phyloP scores from a whole-genome alignment of 2,888 invertebrate genomes.

The Drosophila hamatofila region DNA sequence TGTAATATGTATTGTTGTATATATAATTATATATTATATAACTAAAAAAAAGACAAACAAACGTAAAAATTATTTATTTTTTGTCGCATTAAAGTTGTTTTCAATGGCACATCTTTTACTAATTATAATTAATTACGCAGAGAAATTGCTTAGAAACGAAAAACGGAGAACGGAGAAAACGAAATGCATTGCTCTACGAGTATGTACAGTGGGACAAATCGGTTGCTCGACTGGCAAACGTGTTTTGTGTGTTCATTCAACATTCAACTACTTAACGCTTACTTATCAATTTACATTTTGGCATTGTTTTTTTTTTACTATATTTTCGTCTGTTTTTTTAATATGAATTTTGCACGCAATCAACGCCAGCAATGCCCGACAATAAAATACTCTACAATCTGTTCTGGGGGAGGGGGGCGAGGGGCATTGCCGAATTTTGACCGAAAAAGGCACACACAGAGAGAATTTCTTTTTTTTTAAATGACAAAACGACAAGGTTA shows the following conservation, averaged over 20 bases:
- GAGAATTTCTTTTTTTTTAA: constrained; percentile 64
- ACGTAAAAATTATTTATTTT: constrained; percentile 7
- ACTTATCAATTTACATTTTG: constrained; percentile 58
- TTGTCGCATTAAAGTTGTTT: constrained; percentile 57
- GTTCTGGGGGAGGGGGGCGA: background rate
- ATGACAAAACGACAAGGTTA: constrained; percentile 69
- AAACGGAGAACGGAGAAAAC: no score
- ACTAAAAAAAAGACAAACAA: constrained; percentile 48
- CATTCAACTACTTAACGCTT: constrained; percentile 73
- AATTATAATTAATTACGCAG: constrained; percentile 17
- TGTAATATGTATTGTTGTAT: constrained; percentile 51
- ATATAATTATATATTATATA: constrained; percentile 43
- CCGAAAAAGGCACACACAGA: constrained; percentile 83
- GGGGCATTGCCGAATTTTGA: constrained; percentile 73
- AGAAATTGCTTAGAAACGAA: background rate
- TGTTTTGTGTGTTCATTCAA: constrained; percentile 33
- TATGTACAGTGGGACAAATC: constrained; percentile 76
- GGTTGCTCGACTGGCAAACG: constrained; percentile 30
- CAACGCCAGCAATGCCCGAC: constrained; percentile 57
- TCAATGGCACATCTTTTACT: constrained; percentile 70
- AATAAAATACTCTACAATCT: constrained; percentile 48
- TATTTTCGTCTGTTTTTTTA: background rate
- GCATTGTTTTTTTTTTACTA: constrained; percentile 42
- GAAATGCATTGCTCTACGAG: constrained; percentile 65
- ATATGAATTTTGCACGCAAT: constrained; percentile 72